Percentiles rank a stretch among this genome's conserved stretches.
These are phyloP conservation scores for Protophormia terraenovae DNA, from an alignment of 2,888 invertebrate genomes.

Conservation along the genomic window DNA sequence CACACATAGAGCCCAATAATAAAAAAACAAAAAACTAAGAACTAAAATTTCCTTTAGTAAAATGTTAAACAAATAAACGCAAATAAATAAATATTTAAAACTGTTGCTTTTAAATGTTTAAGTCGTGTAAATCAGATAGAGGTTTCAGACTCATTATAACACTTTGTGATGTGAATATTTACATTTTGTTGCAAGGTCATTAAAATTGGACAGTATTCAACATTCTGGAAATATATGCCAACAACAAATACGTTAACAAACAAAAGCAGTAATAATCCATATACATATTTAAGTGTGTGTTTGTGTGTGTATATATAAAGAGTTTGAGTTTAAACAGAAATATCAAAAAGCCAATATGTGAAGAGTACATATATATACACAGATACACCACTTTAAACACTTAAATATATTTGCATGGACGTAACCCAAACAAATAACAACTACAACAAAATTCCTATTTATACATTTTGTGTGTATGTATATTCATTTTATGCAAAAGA, in stretches of 20 bases:
- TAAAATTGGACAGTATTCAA: constrained; percentile 23
- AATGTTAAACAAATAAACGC: neutral
- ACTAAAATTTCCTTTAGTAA: neutral
- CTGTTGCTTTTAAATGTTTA: constrained; percentile 33
- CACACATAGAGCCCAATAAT: neutral
- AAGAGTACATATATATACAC: neutral
- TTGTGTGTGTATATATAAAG: too few species aligned
- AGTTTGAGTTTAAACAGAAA: constrained; percentile 28
- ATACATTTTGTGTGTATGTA: too few species aligned
- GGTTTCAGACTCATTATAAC: constrained; percentile 33
- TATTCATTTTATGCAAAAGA: neutral
- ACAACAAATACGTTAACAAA: neutral
- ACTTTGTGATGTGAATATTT: constrained; percentile 38
- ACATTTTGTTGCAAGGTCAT: constrained; percentile 50
- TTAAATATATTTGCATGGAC: neutral
- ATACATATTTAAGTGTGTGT: too few species aligned
- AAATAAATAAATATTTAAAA: constrained; percentile 18
- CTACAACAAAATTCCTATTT: constrained; percentile 19
- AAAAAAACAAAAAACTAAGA: neutral
- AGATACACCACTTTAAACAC: neutral
- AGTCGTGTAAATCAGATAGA: constrained; percentile 20
- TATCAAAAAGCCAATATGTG: constrained; percentile 58
- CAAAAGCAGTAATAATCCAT: constrained; percentile 13
- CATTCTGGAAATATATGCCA: neutral
- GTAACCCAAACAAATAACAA: constrained; percentile 47